phyloP scores from a whole-genome alignment of 2,888 invertebrate genomes.

The Dioctria linearis region DNA sequence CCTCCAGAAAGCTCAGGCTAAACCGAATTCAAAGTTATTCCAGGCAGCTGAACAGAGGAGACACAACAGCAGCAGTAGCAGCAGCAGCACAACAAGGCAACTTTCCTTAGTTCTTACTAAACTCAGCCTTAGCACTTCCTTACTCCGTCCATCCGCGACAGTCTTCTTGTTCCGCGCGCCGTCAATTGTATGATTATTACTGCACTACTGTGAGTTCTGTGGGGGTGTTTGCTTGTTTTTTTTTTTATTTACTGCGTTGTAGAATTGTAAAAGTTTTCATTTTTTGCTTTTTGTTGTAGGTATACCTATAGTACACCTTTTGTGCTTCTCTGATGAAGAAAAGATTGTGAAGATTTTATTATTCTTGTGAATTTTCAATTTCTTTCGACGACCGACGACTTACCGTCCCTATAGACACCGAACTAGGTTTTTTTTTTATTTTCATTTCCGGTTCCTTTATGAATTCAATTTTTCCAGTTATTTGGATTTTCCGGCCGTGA shows the following conservation, averaged over 20 bases:
- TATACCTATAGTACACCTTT: neutral
- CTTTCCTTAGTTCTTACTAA: conserved; percentile 2
- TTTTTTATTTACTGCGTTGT: conserved; percentile 19
- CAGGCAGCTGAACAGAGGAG: neutral
- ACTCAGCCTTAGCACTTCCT: conserved; percentile 34
- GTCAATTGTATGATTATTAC: conserved; percentile 33
- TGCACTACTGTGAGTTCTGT: neutral
- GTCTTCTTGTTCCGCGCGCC: conserved; percentile 37
- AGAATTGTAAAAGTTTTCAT: neutral
- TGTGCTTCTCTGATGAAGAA: neutral
- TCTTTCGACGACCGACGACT: neutral
- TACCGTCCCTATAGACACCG: neutral
- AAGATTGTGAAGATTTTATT: conserved; percentile 4
- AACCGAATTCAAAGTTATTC: conserved; percentile 45
- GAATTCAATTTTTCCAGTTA: conserved; percentile 38
- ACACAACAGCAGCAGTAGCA: too few species aligned
- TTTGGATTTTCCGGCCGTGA: conserved; percentile 19
- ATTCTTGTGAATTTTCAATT: conserved; percentile 7
- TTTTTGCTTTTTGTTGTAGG: neutral
- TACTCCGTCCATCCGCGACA: conserved; percentile 51
- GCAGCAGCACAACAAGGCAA: neutral
- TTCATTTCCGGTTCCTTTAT: conserved; percentile 22
- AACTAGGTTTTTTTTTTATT: conserved; percentile 5
- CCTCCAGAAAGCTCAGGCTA: conserved; percentile 43
- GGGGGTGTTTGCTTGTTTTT: neutral